These are phyloP conservation scores for Trichonephila clavata DNA, from an alignment of 1,140 invertebrate genomes.

Conservation along the genomic window DNA sequence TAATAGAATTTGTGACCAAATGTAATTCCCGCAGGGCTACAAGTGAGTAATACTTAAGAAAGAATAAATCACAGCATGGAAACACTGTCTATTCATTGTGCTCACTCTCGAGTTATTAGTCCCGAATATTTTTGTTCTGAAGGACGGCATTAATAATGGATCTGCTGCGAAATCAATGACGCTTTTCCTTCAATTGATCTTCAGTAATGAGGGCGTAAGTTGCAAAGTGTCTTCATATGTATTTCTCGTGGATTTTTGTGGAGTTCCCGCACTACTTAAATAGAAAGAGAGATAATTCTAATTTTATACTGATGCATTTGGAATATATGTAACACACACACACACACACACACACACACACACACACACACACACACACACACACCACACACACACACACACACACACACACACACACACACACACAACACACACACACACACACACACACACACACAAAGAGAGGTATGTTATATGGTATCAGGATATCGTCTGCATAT, in stretches of 20 bases:
- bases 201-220: neutral
- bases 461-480: too few relatives aligned
- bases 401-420: too few relatives aligned
- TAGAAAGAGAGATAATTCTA: too few relatives aligned
- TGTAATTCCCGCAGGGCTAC: neutral
- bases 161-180: neutral
- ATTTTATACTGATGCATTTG: too few relatives aligned
- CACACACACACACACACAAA: too few relatives aligned
- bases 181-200: neutral
- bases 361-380: too few relatives aligned
- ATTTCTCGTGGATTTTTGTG: neutral
- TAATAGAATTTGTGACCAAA: neutral
- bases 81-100: slow-evolving; percentile 20
- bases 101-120: neutral
- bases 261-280: neutral
- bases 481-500: too few relatives aligned
- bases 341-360: too few relatives aligned
- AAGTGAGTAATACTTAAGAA: neutral
- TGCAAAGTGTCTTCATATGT: neutral
- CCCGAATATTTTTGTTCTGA: neutral
- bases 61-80: neutral
- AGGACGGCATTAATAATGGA: neutral
- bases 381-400: too few relatives aligned
- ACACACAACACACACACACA: too few relatives aligned
- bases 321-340: too few relatives aligned